Base-by-base conservation (phyloP, 1,140 invertebrate species). In the Amyelois transitella region DNA sequence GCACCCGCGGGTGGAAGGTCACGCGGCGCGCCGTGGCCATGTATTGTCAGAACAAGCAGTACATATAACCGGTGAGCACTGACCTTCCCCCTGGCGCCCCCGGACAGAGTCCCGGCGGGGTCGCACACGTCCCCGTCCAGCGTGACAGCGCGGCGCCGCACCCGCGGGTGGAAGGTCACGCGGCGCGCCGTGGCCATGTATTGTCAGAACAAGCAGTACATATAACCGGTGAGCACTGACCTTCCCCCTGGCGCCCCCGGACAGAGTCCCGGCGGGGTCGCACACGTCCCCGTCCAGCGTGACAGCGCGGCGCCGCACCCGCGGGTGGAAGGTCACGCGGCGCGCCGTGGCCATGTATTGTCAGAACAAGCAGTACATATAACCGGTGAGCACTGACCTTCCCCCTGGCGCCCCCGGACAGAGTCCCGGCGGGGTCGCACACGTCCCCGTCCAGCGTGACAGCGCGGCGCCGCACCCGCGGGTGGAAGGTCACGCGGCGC, bases 231-330 rank as follows among this genome's bases (percentile, higher is more conserved):
- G 6, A 12, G 5, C 25, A 51, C 24, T 2, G 18, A 80, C 77
- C 81, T 90, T 90, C 7, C 89, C 81, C 25, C 81, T 72, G 6
- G 93, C 90, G 82, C 96, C 96, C 75, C 98, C 98, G 50, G 96
- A 94, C 7, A 99, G 87, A 6, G 93, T 95, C 66, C 98, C 98
- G 55, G 92, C 88, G 1, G 98, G 97, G 89, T 98, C 96, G 59
- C 95, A 93, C 4, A 95, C 92, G 86, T 99, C 98, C 0, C 98
- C 98, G 65, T 97, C 95, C 0, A 98, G 81, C 1, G 98, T 99
- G 6, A 99, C 95, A 68, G 93, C 94, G 62, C 93, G 25, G 25
- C 6, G 6, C 5, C 25, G 25, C 12, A 28, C 25, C 5, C n/a
- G n/a, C n/a, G n/a, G 6, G 25, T 28, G 25, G 6, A 28, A n/a